Evolutionary conservation across 2,888 invertebrate genomes (phyloP).

Genomic region (Hipparchia semele): DNA sequence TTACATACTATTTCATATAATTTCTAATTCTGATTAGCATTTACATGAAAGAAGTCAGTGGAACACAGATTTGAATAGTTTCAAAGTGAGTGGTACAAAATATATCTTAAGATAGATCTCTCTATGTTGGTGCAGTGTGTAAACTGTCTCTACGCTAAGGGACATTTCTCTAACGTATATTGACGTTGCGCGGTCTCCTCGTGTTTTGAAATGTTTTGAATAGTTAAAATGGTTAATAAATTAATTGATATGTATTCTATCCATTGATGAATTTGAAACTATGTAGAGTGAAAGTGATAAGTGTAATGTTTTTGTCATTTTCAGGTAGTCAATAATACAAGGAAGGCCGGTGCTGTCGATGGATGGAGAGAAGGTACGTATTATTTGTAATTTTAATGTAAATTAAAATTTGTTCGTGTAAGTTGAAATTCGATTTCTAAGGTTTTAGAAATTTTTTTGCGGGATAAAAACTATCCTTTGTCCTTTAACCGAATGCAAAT

Average conservation of each 20-base stretch:
- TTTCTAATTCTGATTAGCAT: not conserved
- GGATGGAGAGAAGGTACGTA: conserved; percentile 79
- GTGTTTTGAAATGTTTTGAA: conserved; percentile 27
- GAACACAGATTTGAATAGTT: not conserved
- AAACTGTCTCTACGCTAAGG: conserved; percentile 59
- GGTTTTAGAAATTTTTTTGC: too few relatives aligned
- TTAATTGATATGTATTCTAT: conserved; percentile 38
- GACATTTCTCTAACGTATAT: conserved; percentile 69
- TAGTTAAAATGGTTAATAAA: conserved; percentile 61
- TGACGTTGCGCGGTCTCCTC: conserved; percentile 46
- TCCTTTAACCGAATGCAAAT: too few relatives aligned
- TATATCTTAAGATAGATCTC: conserved; percentile 57
- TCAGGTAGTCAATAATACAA: conserved; percentile 87
- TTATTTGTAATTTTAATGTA: too few relatives aligned
- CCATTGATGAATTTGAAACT: conserved; percentile 34
- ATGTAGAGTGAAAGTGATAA: conserved; percentile 53
- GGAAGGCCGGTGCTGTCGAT: conserved; percentile 82
- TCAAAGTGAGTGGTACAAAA: conserved; percentile 33
- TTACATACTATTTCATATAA: conserved; percentile 3
- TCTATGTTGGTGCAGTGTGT: conserved; percentile 49
- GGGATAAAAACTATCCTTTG: too few relatives aligned
- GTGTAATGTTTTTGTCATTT: conserved; percentile 51
- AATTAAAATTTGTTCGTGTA: not conserved
- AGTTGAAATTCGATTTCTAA: not conserved
- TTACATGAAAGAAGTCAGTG: not conserved